Base-by-base conservation (phyloP, 2,888 invertebrate genomes). In the Drosophila lacicola region DNA sequence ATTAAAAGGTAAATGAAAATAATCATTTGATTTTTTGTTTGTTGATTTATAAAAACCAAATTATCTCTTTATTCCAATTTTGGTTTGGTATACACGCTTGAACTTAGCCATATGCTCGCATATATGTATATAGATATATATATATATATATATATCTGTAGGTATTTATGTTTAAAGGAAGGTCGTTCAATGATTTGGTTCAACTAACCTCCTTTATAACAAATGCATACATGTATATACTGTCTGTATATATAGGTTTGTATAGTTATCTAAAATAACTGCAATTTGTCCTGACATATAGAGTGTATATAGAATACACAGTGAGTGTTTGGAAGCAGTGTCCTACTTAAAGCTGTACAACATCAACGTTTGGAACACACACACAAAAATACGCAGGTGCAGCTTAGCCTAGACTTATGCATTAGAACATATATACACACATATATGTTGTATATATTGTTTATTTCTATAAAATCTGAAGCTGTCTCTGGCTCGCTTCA, bases 41-140 rank as follows among this genome's bases (percentile, higher is more conserved):
- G 17, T 49, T 25, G 17, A 19, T 44, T 49, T 49, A 53, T 42
- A 64, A 57, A 75, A 63, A 72, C 63, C 68, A 63, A 72, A 68
- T 56, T 53, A 56, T 68, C 11, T 46, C 34, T 72, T 80, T 75
- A 80, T 80, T 80, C 46, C 56, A 75, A 70, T 70, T 72, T 66
- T 69, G 74, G 78, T 82, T 79, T 80, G 86, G 83, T 83, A 88
- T 88, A 88, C 83, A 83, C 71, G 74, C 74, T 77, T 70, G 68
- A 80, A 80, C 85, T 82, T 82, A 82, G 44, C 41, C 66, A 50
- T 64, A 65, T 45, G 54, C 29, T 58, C 57, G 49, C 45, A 53
- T 57, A 45, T 46, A 39, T 42, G 58, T 58, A 34, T 34, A 34
- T 66, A 29, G 50, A 69, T 66, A 66, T 55, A 54, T 21, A 46